phyloP scores from a whole-genome alignment of 2,888 invertebrate species.

The Thymelicus acteon region DNA sequence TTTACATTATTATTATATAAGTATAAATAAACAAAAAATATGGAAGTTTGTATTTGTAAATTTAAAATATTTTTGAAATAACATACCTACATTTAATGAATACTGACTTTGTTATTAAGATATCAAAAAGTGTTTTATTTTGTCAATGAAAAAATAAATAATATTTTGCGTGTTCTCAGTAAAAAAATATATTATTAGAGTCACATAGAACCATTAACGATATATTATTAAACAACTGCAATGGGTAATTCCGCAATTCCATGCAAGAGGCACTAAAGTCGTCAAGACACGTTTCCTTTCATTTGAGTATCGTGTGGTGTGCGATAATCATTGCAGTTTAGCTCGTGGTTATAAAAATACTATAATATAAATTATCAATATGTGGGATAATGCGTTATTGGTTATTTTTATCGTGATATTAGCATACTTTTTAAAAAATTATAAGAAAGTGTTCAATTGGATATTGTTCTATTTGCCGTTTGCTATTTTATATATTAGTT shows the following conservation, averaged over 20 bases:
- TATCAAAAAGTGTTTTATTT: too few species aligned
- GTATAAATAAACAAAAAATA: too few species aligned
- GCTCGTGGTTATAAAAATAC: background rate
- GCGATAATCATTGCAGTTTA: background rate
- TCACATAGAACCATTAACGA: too few species aligned
- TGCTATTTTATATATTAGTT: slow-evolving; percentile 52
- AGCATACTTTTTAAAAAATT: slow-evolving; percentile 50
- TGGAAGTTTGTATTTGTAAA: too few species aligned
- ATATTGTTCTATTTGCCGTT: slow-evolving; percentile 61
- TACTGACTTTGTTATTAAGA: too few species aligned
- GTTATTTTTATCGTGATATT: slow-evolving; percentile 1
- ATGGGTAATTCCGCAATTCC: background rate
- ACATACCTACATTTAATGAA: too few species aligned
- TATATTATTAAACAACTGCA: too few species aligned
- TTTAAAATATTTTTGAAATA: too few species aligned
- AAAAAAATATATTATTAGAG: too few species aligned
- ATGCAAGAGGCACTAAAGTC: background rate
- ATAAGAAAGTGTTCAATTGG: slow-evolving; percentile 52
- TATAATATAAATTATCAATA: slow-evolving; percentile 4
- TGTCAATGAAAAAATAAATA: too few species aligned
- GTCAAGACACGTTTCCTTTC: background rate
- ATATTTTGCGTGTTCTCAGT: too few species aligned
- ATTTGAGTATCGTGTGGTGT: slow-evolving; percentile 1
- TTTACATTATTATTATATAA: too few species aligned
- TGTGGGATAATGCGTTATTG: slow-evolving; percentile 19